Evolutionary conservation across 2,797 vertebrate genomes (phyloP), one percentile per base, ranked within the genome.

Genomic region (Melanotaenia boesemani): DNA sequence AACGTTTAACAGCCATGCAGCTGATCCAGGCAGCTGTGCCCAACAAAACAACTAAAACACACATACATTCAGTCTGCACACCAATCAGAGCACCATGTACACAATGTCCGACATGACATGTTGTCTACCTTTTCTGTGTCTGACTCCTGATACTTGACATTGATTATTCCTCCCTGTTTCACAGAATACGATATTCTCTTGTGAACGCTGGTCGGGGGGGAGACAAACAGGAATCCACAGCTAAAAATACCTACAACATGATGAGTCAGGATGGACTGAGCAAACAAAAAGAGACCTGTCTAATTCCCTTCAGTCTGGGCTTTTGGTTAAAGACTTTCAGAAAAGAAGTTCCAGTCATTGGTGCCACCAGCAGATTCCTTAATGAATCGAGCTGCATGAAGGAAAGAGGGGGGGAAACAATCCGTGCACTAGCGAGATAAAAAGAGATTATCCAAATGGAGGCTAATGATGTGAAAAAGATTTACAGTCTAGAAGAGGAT

Each of bases 1-100:
- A 70, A 82, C 90, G 74, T 93, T 95, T 94, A 94, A 95, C 81
- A 81, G 93, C 90, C 82, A 66, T 63, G 88, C 90, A 90, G 91
- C 93, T 91, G 92, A 95, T 92, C 85, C 56, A 77, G 85, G 89
- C 92, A 89, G 91, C 93, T 91, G 83, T 79, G 80, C 66, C 86
- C 93, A 92, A 91, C 92, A 90, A 91, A 94, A 92, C 90, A 92
- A 74, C 59, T 66, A 69, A 56, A 72, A 81, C 73, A 79, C 63
- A 72, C 36, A 52, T 68, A 60, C 39, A 48, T 63, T 52, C 7
- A 63, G 44, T 34, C 62, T 75, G 72, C 70, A 57, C 30, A 30
- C 30, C 30, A 30, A 30, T 30, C 28, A 30, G 30, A 30, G 30
- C 3, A 16, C 20, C 34, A 36, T 36, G 34, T 36, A 48, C 61